phyloP scores from a whole-genome alignment of 2,797 vertebrate genomes.

The Chaetophractus vellerosus region DNA sequence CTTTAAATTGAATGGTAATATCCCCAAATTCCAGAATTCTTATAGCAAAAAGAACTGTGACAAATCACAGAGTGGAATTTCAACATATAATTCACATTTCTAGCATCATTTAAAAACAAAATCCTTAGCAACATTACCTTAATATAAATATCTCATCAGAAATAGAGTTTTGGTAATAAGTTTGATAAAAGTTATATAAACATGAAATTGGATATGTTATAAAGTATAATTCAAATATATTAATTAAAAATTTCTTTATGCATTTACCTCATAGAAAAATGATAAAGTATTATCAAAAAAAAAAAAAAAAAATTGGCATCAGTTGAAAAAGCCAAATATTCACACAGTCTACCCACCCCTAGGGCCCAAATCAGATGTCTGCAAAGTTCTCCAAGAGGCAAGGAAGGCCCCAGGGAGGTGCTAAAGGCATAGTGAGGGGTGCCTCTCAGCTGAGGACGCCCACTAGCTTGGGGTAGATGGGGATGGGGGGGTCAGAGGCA shows the following conservation, averaged over 20 bases:
- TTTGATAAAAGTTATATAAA: constrained; percentile 10
- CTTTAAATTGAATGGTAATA: neutral
- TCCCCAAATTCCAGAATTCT: neutral
- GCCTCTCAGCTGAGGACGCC: neutral
- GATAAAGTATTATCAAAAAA: neutral
- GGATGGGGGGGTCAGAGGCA: neutral
- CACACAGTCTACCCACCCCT: neutral
- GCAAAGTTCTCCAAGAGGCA: rapidly evolving
- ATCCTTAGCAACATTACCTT: neutral
- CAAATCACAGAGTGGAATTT: neutral
- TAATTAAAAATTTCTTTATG: neutral
- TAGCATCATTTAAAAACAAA: constrained; percentile 28
- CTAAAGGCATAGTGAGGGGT: neutral
- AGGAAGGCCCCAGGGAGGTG: neutral
- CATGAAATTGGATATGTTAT: neutral
- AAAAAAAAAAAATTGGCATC: neutral
- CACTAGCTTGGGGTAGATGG: rapidly evolving
- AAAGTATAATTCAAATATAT: neutral
- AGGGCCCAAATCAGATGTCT: neutral
- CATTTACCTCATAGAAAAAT: neutral
- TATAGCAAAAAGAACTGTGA: neutral
- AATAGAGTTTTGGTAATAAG: constrained; percentile 57
- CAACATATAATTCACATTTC: constrained; percentile 66
- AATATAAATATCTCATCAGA: constrained; percentile 54
- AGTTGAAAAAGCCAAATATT: neutral